phyloP scores from a whole-genome alignment of 2,888 invertebrate species.

The Meiosimyza decipiens region DNA sequence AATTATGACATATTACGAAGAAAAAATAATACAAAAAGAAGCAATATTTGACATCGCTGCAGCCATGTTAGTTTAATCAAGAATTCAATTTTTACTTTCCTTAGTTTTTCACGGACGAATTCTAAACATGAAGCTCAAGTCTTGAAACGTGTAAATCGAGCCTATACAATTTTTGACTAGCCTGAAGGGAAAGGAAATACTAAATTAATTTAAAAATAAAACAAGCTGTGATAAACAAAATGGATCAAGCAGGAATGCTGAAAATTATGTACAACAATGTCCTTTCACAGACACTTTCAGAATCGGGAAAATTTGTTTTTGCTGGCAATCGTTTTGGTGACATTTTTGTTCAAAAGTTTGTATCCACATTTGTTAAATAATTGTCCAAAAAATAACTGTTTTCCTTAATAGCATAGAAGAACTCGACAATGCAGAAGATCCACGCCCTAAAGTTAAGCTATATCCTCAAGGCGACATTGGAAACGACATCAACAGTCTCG shows the following conservation, averaged over 20 bases:
- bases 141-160: neutral
- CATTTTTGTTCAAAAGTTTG: slow-evolving; percentile 72
- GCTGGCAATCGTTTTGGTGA: slow-evolving; percentile 88
- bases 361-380: neutral
- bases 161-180: no score
- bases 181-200: no score
- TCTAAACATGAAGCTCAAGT: no score
- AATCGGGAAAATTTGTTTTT: slow-evolving; percentile 83
- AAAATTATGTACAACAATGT: slow-evolving; percentile 79
- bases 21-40: no score
- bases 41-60: no score
- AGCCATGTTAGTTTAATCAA: no score
- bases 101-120: no score
- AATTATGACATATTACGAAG: no score
- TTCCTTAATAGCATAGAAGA: slow-evolving; percentile 54
- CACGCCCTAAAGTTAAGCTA: slow-evolving; percentile 51
- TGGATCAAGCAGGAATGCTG: slow-evolving; percentile 36
- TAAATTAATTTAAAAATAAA: no score
- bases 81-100: no score
- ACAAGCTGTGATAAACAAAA: neutral
- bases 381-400: neutral
- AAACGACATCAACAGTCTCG: slow-evolving; percentile 74
- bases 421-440: slow-evolving; percentile 58
- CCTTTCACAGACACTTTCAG: slow-evolving; percentile 83
- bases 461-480: slow-evolving; percentile 54